Conservation (phyloP, 2,113 vertebrate species). For the Tetraodon nigroviridis region DNA sequence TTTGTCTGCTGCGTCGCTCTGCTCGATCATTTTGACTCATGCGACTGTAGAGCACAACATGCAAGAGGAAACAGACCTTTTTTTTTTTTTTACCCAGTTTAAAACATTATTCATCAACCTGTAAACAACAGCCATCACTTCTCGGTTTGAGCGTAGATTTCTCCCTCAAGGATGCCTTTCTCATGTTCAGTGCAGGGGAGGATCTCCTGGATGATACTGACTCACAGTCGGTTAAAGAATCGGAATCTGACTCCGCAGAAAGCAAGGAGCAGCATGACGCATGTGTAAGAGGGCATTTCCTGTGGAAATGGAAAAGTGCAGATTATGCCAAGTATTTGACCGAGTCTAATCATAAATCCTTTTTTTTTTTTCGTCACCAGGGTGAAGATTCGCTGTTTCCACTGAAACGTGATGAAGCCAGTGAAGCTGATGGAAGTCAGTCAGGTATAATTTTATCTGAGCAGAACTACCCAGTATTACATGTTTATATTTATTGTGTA, state of each 20-base stretch:
- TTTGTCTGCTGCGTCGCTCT: not conserved
- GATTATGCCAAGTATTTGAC: too few species aligned
- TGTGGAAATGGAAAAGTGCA: not conserved
- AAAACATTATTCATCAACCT: too few species aligned
- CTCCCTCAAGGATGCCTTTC: not conserved
- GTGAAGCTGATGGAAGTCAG: conserved; percentile 53
- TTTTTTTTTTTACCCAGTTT: too few species aligned
- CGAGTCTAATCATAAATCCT: not conserved
- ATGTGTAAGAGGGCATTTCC: conserved; percentile 52
- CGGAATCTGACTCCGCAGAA: conserved; percentile 41
- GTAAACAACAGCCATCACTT: not conserved
- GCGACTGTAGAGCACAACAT: too few species aligned
- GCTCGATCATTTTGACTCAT: not conserved
- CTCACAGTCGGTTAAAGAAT: conserved; percentile 42
- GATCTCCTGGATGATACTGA: conserved; percentile 65
- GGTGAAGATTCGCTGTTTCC: conserved; percentile 38
- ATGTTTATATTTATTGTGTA: not conserved
- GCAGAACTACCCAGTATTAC: not conserved
- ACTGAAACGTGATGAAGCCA: conserved; percentile 34
- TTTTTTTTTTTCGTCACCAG: conserved; percentile 19
- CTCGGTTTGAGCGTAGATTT: conserved; percentile 13
- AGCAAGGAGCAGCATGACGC: conserved; percentile 52
- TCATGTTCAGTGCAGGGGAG: conserved; percentile 60
- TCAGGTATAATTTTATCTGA: conserved; percentile 52
- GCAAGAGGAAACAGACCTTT: too few species aligned